Evolutionary conservation across 2,113 vertebrate species (phyloP).

Genomic region (Promerops cafer): DNA sequence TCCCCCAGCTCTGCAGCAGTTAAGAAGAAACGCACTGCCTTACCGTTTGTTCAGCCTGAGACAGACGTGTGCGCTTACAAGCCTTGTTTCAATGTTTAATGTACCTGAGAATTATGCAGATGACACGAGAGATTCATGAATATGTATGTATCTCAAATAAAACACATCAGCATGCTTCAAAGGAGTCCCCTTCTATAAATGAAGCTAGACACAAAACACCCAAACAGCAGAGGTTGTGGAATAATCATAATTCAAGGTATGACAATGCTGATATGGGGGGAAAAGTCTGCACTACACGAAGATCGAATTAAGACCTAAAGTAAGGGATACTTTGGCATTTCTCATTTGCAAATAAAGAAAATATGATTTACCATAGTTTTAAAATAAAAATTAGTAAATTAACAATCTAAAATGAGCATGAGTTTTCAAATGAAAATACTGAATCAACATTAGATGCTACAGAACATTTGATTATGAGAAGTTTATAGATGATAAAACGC

Average conservation of each 20-base stretch:
- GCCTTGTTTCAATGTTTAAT: not conserved
- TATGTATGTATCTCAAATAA: not conserved
- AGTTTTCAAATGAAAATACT: not conserved
- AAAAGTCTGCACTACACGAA: not conserved
- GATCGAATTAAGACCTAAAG: not conserved
- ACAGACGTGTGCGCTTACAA: not conserved
- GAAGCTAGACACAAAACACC: not conserved
- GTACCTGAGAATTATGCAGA: slow-evolving; percentile 18
- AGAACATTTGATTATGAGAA: not conserved
- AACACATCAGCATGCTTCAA: not conserved
- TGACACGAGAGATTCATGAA: not conserved
- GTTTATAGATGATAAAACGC: not conserved
- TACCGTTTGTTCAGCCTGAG: not conserved
- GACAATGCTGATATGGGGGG: not conserved
- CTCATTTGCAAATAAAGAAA: not conserved
- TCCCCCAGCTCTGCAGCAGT: not conserved
- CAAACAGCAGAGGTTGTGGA: not conserved
- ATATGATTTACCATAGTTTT: not conserved
- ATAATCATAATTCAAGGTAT: not conserved
- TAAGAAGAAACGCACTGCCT: not conserved
- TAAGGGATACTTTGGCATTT: not conserved
- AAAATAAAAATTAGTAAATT: not conserved
- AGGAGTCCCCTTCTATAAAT: not conserved
- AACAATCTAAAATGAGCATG: not conserved
- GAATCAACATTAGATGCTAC: not conserved